Conservation (phyloP, 2,797 vertebrate species). For the Antennarius maculatus region DNA sequence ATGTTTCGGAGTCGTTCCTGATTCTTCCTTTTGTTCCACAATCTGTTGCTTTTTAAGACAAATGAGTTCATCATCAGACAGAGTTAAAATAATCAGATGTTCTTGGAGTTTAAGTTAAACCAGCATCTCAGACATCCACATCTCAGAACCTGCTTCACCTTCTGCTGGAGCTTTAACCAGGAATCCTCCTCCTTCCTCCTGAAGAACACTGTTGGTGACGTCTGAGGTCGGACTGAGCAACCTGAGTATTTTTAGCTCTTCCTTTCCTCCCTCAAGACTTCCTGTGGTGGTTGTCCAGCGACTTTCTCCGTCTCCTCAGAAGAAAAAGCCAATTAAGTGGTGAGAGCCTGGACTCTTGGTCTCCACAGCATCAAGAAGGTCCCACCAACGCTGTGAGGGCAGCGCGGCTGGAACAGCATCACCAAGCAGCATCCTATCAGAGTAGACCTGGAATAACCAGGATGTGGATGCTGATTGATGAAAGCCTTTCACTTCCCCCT, state of each 20-base stretch:
- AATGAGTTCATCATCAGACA: neutral
- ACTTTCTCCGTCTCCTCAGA: conserved; percentile 1
- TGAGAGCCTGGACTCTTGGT: conserved; percentile 7
- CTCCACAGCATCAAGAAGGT: conserved; percentile 13
- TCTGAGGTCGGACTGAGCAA: conserved; percentile 30
- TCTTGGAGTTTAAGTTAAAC: too few relatives aligned
- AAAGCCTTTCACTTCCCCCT: too few relatives aligned
- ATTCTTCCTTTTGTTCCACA: neutral
- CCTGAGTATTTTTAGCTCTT: conserved; percentile 37
- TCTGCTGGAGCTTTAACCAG: conserved; percentile 7
- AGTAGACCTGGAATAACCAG: too few relatives aligned
- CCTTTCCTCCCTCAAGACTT: conserved; percentile 14
- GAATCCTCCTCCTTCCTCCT: neutral
- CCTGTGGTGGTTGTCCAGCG: neutral
- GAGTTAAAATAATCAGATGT: neutral
- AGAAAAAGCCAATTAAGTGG: conserved; percentile 44
- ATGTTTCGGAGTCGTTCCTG: neutral
- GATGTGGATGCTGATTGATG: too few relatives aligned
- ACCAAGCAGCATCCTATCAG: neutral
- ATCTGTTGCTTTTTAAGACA: neutral
- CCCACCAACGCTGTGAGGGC: conserved; percentile 4
- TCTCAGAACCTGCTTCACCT: neutral
- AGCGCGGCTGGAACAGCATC: conserved; percentile 9
- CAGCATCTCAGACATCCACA: too few relatives aligned
- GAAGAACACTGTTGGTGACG: conserved; percentile 11